Base-by-base conservation (phyloP, 2,797 vertebrate species). In the Ibycter americanus region DNA sequence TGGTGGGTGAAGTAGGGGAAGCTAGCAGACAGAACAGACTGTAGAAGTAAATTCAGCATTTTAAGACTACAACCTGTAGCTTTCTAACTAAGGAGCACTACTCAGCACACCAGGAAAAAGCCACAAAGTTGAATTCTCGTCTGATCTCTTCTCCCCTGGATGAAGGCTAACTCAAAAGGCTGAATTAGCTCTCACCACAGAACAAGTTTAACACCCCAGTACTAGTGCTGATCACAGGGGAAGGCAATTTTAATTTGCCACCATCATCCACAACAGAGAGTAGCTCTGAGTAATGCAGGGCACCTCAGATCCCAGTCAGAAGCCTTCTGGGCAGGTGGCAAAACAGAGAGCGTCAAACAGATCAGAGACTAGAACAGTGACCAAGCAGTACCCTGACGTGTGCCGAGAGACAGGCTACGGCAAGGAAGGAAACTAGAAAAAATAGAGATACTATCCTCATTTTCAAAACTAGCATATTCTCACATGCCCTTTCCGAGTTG, bases 341-440 rank as follows among this genome's bases (percentile, higher is more conserved):
- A 62, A 78, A 58, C 0, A 5, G 44, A 46, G 54, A 61, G 22
- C 9, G 3, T 15, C 72, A 21, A 36, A 49, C 15, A 77, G 32
- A 42, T 6, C 26, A 36, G 56, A 72, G 88, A 23, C 15, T 2
- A 8, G 40, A 36, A 44, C 9, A 12, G 66, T 6, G 61, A 27
- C 3, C 6, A 13, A 0, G 0, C 32, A 26, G 82, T 10, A 55
- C 20, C 47, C 31, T 0, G 0, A 9, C 1, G 0, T 0, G 0
- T 36, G 25, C 58, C 20, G 4, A 38, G 40, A 49, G 32, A 29
- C 62, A 32, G n/a, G 49, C 47, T 22, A 40, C 0, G 0, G 72
- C 11, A 4, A 15, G 47, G 19, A 58, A 21, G 18, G 14, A n/a
- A 61, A 22, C 23, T 5, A 11, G 20, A 31, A 23, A 32, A 61